Percentiles rank a stretch among this genome's conserved stretches.
phyloP scores from a whole-genome alignment of 2,888 invertebrate genomes.

The Apodemia zela region DNA sequence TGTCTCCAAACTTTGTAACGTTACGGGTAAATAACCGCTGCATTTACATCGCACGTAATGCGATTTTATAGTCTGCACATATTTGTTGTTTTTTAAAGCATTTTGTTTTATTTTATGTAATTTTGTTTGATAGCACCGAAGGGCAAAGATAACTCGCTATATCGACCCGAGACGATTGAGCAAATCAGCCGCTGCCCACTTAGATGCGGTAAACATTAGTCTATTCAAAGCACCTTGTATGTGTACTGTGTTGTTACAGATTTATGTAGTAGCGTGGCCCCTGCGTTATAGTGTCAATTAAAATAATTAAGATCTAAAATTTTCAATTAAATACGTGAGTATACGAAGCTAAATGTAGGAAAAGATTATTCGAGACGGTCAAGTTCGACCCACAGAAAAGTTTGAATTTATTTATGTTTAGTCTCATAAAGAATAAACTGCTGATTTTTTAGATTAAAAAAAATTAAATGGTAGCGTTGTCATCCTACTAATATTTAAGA shows the following conservation, averaged over 20 bases:
- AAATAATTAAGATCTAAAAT: too few relatives aligned
- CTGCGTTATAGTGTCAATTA: slow-evolving; percentile 6
- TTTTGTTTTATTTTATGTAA: slow-evolving; percentile 35
- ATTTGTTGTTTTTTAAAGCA: slow-evolving; percentile 23
- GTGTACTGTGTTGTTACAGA: slow-evolving; percentile 42
- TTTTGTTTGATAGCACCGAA: slow-evolving; percentile 71
- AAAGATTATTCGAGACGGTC: too few relatives aligned
- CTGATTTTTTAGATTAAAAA: too few relatives aligned
- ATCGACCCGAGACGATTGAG: slow-evolving; percentile 72
- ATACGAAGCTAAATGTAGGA: too few relatives aligned
- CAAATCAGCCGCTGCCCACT: slow-evolving; percentile 65
- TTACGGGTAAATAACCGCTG: slow-evolving; percentile 69
- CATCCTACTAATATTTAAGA: too few relatives aligned
- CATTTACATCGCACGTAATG: slow-evolving; percentile 38
- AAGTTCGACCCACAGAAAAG: too few relatives aligned
- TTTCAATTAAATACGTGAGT: too few relatives aligned
- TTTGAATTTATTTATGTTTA: too few relatives aligned
- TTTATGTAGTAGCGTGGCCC: slow-evolving; percentile 39
- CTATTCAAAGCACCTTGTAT: slow-evolving; percentile 52
- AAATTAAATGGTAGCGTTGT: too few relatives aligned
- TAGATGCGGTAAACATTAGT: slow-evolving; percentile 65
- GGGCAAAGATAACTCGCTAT: slow-evolving; percentile 73
- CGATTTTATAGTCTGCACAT: slow-evolving; percentile 31
- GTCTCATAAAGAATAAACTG: too few relatives aligned
- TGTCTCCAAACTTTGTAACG: slow-evolving; percentile 59